Evolutionary conservation across 2,113 vertebrate species (phyloP), one percentile per base, ranked within the genome.

Genomic region (Proterorhinus semilunaris): DNA sequence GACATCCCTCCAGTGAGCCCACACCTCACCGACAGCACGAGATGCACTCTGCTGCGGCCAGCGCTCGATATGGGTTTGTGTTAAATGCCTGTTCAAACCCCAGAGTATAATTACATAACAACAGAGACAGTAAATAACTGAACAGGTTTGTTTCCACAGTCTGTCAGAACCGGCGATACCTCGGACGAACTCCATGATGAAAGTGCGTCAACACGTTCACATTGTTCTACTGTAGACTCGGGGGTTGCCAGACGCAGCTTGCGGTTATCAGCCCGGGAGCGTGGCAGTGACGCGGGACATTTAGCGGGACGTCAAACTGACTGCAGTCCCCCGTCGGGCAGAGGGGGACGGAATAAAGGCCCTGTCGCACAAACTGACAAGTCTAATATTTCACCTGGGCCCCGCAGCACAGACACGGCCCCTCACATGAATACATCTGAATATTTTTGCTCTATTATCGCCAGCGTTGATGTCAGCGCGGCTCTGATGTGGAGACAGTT

Each of bases 301-400:
- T 89, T 84, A 90, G 81, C 86, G 71, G 70, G 71, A 69, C 86
- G 87, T 88, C 89, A 85, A 79, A 86, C 74, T 76, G 62, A 15
- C 79, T 75, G 74, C 55, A 76, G 79, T 82, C 82, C 79, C 89
- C 87, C 80, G 86, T 89, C 89, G 86, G 75, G 82, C 82, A 79
- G 82, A 73, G 51, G 82, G 69, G 15, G 52, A 45, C 74, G 76
- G 81, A 86, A 89, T 82, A 88, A 89, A 88, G 82, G 81, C 78
- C 79, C 73, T 87, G 87, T 87, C 86, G 87, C 50, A 76, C 81
- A 76, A 21, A 54, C 61, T 87, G 89, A 87, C 86, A 87, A 83
- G 75, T 70, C 44, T 87, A 83, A 90, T 89, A 87, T 76, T 86
- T 89, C 83, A 88, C 75, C 73, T 71, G 83, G 69, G 62, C 74